Percentiles rank a stretch among this genome's conserved stretches.
These are phyloP conservation scores for Sebastiscus tertius DNA, from an alignment of 2,797 vertebrate genomes.

Conservation along the genomic window DNA sequence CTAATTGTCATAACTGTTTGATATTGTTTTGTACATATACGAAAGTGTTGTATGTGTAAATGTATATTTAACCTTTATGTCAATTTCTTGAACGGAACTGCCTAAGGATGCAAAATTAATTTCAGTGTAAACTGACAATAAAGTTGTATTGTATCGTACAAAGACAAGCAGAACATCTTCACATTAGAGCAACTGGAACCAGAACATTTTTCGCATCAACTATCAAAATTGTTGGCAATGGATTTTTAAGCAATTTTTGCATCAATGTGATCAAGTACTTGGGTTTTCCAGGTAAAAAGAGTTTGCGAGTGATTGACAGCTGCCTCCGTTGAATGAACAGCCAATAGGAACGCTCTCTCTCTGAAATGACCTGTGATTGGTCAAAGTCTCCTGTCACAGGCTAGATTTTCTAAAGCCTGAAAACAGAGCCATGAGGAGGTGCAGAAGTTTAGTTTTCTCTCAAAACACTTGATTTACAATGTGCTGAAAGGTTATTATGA, in stretches of 20 bases:
- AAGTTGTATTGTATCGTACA: no score
- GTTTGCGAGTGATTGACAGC: neutral
- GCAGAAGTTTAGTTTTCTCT: neutral
- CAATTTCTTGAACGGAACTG: no score
- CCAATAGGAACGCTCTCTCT: neutral
- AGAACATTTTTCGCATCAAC: neutral
- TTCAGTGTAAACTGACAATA: no score
- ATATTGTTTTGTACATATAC: neutral
- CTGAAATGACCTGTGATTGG: neutral
- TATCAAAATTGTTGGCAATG: neutral
- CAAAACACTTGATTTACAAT: neutral
- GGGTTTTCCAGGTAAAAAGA: no score
- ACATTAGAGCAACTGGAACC: neutral
- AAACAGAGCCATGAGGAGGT: neutral
- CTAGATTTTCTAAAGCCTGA: rapidly evolving
- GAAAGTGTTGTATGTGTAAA: neutral
- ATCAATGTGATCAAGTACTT: neutral
- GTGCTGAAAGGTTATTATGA: neutral
- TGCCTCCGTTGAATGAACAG: neutral
- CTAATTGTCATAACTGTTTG: neutral
- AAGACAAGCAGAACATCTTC: neutral
- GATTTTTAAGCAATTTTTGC: neutral
- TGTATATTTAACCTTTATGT: neutral
- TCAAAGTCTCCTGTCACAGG: neutral
- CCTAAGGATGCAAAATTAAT: no score